Conservation (phyloP, 1,140 invertebrate genomes). For the Trichonephila inaurata region DNA sequence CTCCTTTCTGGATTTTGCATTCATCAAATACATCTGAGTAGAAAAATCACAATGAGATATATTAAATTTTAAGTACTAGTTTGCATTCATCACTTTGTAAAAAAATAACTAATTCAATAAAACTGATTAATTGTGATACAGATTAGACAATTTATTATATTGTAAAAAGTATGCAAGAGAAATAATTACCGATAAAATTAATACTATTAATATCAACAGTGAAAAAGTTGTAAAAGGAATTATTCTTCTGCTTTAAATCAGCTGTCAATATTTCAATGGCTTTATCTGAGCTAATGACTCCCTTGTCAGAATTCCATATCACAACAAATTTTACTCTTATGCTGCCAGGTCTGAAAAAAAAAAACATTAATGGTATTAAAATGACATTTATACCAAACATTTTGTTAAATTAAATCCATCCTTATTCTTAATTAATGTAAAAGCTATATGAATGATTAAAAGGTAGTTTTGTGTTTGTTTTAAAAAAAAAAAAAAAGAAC, state of each 20-base stretch:
- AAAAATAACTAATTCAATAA: background rate
- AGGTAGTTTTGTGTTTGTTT: too few relatives aligned
- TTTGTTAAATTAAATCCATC: too few relatives aligned
- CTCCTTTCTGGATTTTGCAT: constrained; percentile 67
- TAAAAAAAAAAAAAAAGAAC: too few relatives aligned
- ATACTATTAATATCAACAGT: constrained; percentile 52
- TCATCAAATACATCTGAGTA: constrained; percentile 72
- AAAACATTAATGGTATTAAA: background rate
- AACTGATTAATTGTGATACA: background rate
- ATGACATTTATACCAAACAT: background rate
- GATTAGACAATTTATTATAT: background rate
- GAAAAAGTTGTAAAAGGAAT: constrained; percentile 60
- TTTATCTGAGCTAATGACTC: constrained; percentile 42
- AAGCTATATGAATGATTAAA: too few relatives aligned
- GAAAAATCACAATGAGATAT: background rate
- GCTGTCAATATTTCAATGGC: constrained; percentile 62
- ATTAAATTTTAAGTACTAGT: background rate
- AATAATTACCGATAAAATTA: constrained; percentile 55
- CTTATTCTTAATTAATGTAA: too few relatives aligned
- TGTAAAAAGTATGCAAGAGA: background rate
- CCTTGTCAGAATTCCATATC: constrained; percentile 49
- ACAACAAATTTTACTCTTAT: constrained; percentile 69
- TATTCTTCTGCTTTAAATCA: constrained; percentile 59
- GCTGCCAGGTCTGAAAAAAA: constrained; percentile 64
- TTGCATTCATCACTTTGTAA: background rate